Evolutionary conservation across 1,140 invertebrate species (phyloP).

Genomic region (Akabosia matsudoensis): DNA sequence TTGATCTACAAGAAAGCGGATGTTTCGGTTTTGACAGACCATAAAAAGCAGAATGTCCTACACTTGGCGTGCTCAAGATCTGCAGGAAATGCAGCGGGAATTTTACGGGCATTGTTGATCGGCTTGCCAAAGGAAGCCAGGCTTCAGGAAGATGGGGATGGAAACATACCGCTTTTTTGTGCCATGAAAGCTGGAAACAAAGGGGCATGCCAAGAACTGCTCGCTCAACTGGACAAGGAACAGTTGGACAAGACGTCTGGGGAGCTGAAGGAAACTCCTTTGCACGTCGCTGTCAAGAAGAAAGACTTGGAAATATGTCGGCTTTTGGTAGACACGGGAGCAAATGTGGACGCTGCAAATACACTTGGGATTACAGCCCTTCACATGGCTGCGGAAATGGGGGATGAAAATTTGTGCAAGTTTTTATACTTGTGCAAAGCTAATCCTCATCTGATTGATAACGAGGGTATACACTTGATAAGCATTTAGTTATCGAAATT

Average conservation of each 20-base stretch:
- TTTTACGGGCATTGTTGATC: constrained; percentile 75
- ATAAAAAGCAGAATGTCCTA: constrained; percentile 75
- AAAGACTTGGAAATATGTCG: constrained; percentile 87
- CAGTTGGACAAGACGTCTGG: constrained; percentile 71
- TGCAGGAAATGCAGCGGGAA: constrained; percentile 80
- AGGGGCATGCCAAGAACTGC: constrained; percentile 83
- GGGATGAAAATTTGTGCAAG: constrained; percentile 89
- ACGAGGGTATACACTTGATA: constrained; percentile 64
- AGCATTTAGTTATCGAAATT: constrained; percentile 49
- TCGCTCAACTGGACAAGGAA: constrained; percentile 68
- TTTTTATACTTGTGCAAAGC: constrained; percentile 92
- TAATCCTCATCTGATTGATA: constrained; percentile 87
- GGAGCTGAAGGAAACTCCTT: constrained; percentile 69
- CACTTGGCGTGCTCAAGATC: constrained; percentile 85
- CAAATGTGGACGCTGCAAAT: constrained; percentile 83
- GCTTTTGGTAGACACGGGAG: constrained; percentile 87
- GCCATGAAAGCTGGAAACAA: constrained; percentile 90
- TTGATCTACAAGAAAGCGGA: constrained; percentile 86
- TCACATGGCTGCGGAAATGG: constrained; percentile 89
- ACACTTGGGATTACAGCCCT: constrained; percentile 83
- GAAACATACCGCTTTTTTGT: constrained; percentile 85
- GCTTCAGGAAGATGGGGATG: constrained; percentile 81
- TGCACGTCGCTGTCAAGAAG: constrained; percentile 83
- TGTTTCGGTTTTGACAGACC: constrained; percentile 80
- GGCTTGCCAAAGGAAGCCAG: constrained; percentile 83